Evolutionary conservation across 2,888 invertebrate genomes (phyloP).

Genomic region (Mythimna loreyi): DNA sequence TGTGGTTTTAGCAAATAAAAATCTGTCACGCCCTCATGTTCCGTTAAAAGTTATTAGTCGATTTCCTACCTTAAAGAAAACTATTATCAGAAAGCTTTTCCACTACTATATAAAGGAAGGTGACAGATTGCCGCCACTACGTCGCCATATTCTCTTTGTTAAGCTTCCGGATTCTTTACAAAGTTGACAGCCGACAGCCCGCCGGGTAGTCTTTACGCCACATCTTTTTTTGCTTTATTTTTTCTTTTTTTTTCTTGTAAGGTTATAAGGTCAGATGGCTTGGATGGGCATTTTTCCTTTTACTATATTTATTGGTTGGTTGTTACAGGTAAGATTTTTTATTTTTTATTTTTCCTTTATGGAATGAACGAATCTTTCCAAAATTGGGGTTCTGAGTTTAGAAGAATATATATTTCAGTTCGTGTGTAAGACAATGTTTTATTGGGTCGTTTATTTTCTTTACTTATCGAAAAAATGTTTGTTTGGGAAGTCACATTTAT

Average conservation of each 20-base stretch:
- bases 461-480: too few relatives aligned
- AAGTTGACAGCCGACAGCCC: constrained; percentile 34
- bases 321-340: neutral
- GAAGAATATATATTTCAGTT: too few relatives aligned
- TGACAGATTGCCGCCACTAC: constrained; percentile 41
- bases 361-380: neutral
- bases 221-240: constrained; percentile 29
- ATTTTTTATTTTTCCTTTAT: neutral
- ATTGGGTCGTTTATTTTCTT: too few relatives aligned
- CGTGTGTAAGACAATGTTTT: too few relatives aligned
- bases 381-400: too few relatives aligned
- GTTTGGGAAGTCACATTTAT: too few relatives aligned
- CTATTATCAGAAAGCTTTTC: constrained; percentile 25
- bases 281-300: neutral
- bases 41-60: too few relatives aligned
- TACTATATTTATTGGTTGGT: neutral
- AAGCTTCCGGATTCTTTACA: constrained; percentile 35
- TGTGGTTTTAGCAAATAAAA: too few relatives aligned
- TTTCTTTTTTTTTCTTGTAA: neutral
- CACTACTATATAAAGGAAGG: constrained; percentile 1
- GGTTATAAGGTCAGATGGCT: neutral
- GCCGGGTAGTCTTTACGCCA: constrained; percentile 22
- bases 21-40: too few relatives aligned
- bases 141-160: constrained; percentile 51
- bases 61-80: too few relatives aligned